Conservation (phyloP, 2,888 invertebrate species). For the Drosophila rellima region DNA sequence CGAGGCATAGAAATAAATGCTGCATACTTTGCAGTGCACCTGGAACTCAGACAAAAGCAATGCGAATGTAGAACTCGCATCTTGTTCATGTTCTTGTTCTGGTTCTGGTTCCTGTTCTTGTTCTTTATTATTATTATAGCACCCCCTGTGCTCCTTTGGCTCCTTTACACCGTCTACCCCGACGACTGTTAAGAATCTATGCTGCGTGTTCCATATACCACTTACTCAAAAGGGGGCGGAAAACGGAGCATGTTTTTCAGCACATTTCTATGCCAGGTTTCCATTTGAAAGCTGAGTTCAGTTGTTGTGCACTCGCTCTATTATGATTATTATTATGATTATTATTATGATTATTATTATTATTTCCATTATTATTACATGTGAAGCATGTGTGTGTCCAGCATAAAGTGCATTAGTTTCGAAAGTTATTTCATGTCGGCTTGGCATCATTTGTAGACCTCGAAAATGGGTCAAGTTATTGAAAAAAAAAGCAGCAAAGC, state of each 20-base stretch:
- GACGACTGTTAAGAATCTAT: constrained; percentile 41
- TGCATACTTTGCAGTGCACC: constrained; percentile 59
- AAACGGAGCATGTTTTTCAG: constrained; percentile 15
- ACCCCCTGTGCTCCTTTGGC: background rate
- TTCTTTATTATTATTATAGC: constrained; percentile 12
- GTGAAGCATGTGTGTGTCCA: constrained; percentile 11
- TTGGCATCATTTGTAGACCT: constrained; percentile 16
- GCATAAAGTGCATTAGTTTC: constrained; percentile 41
- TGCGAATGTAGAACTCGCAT: constrained; percentile 48
- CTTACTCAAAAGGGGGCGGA: background rate
- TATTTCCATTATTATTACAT: constrained; percentile 3
- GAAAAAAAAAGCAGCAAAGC: constrained; percentile 4
- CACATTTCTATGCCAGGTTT: constrained; percentile 38
- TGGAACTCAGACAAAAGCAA: constrained; percentile 40
- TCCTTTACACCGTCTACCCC: background rate
- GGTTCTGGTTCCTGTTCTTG: constrained; percentile 13
- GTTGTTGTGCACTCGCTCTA: constrained; percentile 42
- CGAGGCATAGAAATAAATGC: constrained; percentile 57
- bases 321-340: constrained; percentile 28
- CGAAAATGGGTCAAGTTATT: constrained; percentile 27
- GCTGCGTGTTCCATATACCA: constrained; percentile 36
- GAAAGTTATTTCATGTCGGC: constrained; percentile 39
- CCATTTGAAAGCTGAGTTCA: constrained; percentile 24
- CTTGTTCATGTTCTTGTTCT: constrained; percentile 7
- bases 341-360: constrained; percentile 21